A percentile compares a stretch with the other conserved stretches of the same genome.
These are phyloP conservation scores for Tylochromis polylepis DNA, from an alignment of 2,113 vertebrate genomes.

Conservation along the genomic window DNA sequence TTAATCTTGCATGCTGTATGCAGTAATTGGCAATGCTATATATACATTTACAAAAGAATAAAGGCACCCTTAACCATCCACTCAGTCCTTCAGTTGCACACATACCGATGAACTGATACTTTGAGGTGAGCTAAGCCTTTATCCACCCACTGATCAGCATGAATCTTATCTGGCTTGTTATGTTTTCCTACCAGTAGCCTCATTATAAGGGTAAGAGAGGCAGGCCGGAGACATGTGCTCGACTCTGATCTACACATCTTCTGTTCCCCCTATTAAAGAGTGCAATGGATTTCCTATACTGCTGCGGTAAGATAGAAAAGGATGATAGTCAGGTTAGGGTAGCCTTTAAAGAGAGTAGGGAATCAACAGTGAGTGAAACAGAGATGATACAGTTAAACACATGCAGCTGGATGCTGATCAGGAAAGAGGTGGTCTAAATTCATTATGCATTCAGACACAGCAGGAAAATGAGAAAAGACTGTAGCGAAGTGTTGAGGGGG, in stretches of 20 bases:
- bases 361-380: slow-evolving; percentile 3
- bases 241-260: slow-evolving; percentile 50
- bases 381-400: not conserved
- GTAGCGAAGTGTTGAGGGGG: not conserved
- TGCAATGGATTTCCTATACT: slow-evolving; percentile 54
- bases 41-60: not conserved
- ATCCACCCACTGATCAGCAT: slow-evolving; percentile 45
- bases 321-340: not conserved
- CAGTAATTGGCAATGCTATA: not conserved
- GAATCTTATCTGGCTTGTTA: slow-evolving; percentile 42
- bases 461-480: not conserved
- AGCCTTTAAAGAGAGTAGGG: slow-evolving; percentile 17
- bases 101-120: not conserved
- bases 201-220: slow-evolving; percentile 25
- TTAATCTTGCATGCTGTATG: not conserved
- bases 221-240: slow-evolving; percentile 21
- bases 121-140: slow-evolving; percentile 25
- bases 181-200: slow-evolving; percentile 36
- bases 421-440: not conserved
- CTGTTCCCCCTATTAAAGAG: slow-evolving; percentile 44
- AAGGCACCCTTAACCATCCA: not conserved
- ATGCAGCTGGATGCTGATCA: not conserved
- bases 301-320: slow-evolving; percentile 10
- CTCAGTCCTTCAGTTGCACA: not conserved
- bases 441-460: not conserved